Evolutionary conservation across 2,113 vertebrate species (phyloP).

Genomic region (Hypanus sabinus): DNA sequence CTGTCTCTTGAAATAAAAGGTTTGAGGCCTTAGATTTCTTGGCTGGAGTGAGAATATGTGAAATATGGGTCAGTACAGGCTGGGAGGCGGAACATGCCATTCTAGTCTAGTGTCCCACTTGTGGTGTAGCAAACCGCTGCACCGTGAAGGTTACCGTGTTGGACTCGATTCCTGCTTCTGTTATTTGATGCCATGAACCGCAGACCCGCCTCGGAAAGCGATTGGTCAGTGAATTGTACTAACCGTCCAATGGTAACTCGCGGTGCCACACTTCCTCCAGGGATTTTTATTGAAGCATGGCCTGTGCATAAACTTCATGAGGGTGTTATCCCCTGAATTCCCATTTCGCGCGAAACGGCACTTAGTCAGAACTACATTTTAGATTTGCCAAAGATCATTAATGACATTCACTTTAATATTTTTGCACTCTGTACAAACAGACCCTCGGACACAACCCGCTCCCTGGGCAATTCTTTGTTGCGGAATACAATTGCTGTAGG

Average conservation of each 20-base stretch:
- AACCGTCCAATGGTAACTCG: neutral
- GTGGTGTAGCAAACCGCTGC: too few relatives aligned
- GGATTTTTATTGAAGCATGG: too few relatives aligned
- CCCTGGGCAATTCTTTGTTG: neutral
- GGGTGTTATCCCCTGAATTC: too few relatives aligned
- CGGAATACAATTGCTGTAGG: neutral
- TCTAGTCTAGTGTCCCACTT: neutral
- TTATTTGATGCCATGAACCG: neutral
- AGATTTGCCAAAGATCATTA: too few relatives aligned
- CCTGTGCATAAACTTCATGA: too few relatives aligned
- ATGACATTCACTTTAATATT: too few relatives aligned
- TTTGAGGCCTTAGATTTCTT: neutral
- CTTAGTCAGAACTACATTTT: too few relatives aligned
- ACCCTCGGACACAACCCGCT: too few relatives aligned
- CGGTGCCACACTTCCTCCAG: too few relatives aligned
- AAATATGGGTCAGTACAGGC: neutral
- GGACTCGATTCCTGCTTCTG: neutral
- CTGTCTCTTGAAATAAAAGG: neutral
- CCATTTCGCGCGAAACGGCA: too few relatives aligned
- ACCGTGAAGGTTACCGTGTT: neutral
- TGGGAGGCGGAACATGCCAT: too few relatives aligned
- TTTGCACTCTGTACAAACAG: too few relatives aligned
- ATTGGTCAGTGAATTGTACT: neutral
- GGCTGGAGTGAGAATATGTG: neutral
- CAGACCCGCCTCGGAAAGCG: neutral